Evolutionary conservation across 2,888 invertebrate species (phyloP), one percentile per base, ranked within the genome.

Genomic region (Andrena bucephala): DNA sequence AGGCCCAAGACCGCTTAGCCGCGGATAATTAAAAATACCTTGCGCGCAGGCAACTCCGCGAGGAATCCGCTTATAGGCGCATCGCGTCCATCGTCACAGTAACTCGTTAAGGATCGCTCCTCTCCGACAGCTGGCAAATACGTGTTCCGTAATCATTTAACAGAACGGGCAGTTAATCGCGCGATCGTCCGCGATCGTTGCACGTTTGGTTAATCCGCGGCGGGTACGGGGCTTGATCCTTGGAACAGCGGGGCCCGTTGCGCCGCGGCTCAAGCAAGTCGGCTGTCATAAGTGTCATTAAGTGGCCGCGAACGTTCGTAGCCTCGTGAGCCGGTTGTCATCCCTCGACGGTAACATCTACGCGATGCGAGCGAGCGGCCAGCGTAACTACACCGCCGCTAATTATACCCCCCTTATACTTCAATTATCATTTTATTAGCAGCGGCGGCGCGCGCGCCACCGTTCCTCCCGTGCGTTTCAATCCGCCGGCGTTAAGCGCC

Each of bases 361-460:
- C 57, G 59, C 59, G 42, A 42, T 42, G 42, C 76, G 62, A 33
- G 63, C 48, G 31, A 36, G 31, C 60, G 54, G 36, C 29, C 59
- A 33, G 50, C 27, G 27, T 69, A 81, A 81, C 75, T 60, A 83
- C 75, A 76, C n/a, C 73, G 52, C 54, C 69, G 54, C 31, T 77
- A 79, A 87, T 87, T 85, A 83, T 76, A 85, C 62, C 63, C 33
- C 65, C 79, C 69, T 77, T 73, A 86, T 75, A 83, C 78, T 78
- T 83, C 81, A 81, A 87, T 87, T 85, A 87, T 85, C 83, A 78
- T 87, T 86, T 87, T 68, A 87, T 85, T 84, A 85, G 66, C 71
- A 33, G 63, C 8, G 69, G 57, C 59, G 59, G 7, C 69, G 42
- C 71, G 67, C 69, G 33, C 68, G 57, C 20, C 68, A n/a, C 20